phyloP scores from a whole-genome alignment of 2,797 vertebrate genomes.

The Rallus crepitans region DNA sequence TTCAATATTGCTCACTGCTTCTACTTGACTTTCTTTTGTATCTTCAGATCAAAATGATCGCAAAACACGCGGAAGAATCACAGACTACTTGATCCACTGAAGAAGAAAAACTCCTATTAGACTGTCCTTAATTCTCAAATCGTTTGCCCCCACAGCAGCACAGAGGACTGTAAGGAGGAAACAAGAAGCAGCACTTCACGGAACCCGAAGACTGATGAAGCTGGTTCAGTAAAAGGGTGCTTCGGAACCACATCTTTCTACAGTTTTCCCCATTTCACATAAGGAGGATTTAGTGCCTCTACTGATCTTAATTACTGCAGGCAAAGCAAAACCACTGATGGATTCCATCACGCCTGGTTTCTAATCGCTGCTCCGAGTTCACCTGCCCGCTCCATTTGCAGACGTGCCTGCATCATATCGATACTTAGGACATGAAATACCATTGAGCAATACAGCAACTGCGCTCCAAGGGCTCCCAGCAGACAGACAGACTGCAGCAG shows the following conservation, averaged over 20 bases:
- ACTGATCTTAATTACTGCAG: not conserved
- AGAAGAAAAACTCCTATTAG: not conserved
- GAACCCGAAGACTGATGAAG: not conserved
- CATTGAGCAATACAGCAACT: not conserved
- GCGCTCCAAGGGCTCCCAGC: not conserved
- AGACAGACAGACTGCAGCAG: not conserved
- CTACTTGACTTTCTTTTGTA: not conserved
- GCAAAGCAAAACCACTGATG: not conserved
- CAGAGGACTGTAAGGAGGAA: not conserved
- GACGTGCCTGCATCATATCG: not conserved
- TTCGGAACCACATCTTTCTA: not conserved
- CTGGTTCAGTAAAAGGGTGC: not conserved
- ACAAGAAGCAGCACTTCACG: not conserved
- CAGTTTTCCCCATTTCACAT: not conserved
- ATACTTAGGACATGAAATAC: not conserved
- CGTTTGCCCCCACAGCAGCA: not conserved
- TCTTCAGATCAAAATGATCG: not conserved
- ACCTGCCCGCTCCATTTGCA: not conserved
- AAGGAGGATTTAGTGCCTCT: not conserved
- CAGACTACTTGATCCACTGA: not conserved
- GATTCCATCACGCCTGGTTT: not conserved
- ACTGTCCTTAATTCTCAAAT: not conserved
- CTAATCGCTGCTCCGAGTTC: not conserved
- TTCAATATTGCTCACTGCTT: slow-evolving; percentile 7
- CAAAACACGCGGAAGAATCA: not conserved